Base-by-base conservation (phyloP, 2,888 invertebrate genomes). In the Cabera pusaria region DNA sequence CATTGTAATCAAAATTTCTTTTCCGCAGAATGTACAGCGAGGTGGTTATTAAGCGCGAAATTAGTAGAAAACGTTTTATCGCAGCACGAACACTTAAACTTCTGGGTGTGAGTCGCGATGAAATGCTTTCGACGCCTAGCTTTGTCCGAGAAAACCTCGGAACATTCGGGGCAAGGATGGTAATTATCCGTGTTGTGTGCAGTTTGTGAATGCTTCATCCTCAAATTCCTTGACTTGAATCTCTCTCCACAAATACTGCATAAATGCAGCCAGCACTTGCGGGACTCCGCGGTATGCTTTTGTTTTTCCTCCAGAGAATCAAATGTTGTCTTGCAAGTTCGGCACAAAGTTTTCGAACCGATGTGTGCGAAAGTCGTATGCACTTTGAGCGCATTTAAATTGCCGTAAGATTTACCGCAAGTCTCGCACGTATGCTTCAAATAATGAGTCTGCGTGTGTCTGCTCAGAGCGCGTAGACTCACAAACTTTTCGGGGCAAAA, bases 391-490 rank as follows among this genome's bases (percentile, higher is more conserved):
- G 62, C 48, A 0, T 52, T 48, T 2, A 41, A 42, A 0, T 62
- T 56, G 0, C 60, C 47, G 34, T 59, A 70, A 1, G 63, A 58
- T 11, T 63, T 67, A 0, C 69, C 70, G 20, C 72, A 72, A 2
- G 50, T 47, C 16, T 69, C 65, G 29, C 72, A 72, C 1, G 65
- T 67, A 18, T 43, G 63, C 14, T 57, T 63, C 0, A 45, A 27
- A 27, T 57, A 71, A 43, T 72, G 72, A 1, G 52, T 52, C 9
- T 63, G 56, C n/a, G 60, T 63, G 23, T 72, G 72, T n/a, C 62
- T 48, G 18, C 64, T 66, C 8, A 71, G 43, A 1, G 60, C 49
- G 3, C 64, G 50, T 2, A 72, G 35, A 10, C 47, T 52, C 4
- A 50, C 36, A 11, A 58, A 57, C 25, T 64, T 65, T 3, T 49